Evolutionary conservation across 2,888 invertebrate species (phyloP).

Genomic region (Deilephila porcellus): DNA sequence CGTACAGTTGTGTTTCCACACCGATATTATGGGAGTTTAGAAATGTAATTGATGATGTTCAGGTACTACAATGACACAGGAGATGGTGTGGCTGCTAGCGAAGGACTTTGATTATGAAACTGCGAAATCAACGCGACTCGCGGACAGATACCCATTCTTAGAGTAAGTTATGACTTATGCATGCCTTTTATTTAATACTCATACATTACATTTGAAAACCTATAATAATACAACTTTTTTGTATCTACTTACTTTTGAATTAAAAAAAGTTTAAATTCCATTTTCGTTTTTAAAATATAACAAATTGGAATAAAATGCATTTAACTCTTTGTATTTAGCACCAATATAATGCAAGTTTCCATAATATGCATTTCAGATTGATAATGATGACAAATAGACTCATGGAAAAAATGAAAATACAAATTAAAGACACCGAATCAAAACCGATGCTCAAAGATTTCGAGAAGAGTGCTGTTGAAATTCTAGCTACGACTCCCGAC

Average conservation of each 20-base stretch:
- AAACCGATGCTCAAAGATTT: conserved; percentile 52
- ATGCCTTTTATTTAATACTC: too few relatives aligned
- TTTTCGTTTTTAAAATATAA: too few relatives aligned
- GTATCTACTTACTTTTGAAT: too few relatives aligned
- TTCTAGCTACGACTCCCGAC: conserved; percentile 34
- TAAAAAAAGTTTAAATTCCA: too few relatives aligned
- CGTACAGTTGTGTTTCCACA: too few relatives aligned
- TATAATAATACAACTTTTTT: too few relatives aligned
- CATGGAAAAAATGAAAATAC: conserved; percentile 17
- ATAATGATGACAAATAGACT: not conserved
- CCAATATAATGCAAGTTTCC: too few relatives aligned
- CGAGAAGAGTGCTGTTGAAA: conserved; percentile 32
- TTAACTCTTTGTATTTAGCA: too few relatives aligned
- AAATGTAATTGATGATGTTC: conserved; percentile 23
- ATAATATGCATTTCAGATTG: conserved; percentile 12
- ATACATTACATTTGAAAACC: too few relatives aligned
- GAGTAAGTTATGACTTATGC: conserved; percentile 80
- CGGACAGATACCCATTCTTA: conserved; percentile 87
- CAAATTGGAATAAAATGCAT: too few relatives aligned
- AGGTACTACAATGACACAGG: conserved; percentile 89
- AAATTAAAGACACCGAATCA: conserved; percentile 50
- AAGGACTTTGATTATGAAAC: conserved; percentile 87
- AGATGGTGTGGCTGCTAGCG: conserved; percentile 88
- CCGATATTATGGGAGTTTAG: too few relatives aligned
- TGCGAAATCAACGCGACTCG: conserved; percentile 78